These are phyloP conservation scores for Dinomys branickii DNA, from an alignment of 2,113 vertebrate species.

Conservation along the genomic window DNA sequence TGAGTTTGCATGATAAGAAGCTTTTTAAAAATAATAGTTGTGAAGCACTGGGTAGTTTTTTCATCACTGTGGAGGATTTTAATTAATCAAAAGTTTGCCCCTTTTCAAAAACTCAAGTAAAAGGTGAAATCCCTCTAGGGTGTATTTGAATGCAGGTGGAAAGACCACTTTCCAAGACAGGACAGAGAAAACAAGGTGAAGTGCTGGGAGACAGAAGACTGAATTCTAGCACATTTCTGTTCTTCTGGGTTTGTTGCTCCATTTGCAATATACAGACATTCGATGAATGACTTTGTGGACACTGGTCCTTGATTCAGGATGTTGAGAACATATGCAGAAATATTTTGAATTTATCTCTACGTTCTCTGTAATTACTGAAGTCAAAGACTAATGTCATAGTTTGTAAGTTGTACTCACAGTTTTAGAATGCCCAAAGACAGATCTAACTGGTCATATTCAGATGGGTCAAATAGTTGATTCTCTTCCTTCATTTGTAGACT, in stretches of 20 bases:
- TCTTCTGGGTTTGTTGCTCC: not conserved
- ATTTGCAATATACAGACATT: not conserved
- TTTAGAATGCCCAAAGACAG: not conserved
- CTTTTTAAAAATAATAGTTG: conserved; percentile 46
- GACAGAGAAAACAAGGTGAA: not conserved
- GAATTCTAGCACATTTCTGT: not conserved
- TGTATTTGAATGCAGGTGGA: not conserved
- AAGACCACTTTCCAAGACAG: not conserved
- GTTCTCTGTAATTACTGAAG: not conserved
- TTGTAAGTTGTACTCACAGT: not conserved
- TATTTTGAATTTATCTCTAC: not conserved
- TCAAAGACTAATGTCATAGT: not conserved
- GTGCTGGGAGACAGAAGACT: not conserved
- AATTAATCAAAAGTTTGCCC: conserved; percentile 26
- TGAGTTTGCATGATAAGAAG: conserved; percentile 62
- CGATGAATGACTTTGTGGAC: not conserved
- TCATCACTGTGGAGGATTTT: conserved; percentile 52
- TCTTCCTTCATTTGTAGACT: not conserved
- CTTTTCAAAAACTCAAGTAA: conserved; percentile 30
- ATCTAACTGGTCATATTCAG: not conserved
- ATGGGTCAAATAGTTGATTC: not conserved
- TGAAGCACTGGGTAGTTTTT: not conserved
- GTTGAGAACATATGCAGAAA: not conserved
- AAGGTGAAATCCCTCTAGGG: not conserved
- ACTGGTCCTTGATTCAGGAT: not conserved